These are phyloP conservation scores for Myiagra hebetior DNA, from an alignment of 2,113 vertebrate species.

Conservation along the genomic window DNA sequence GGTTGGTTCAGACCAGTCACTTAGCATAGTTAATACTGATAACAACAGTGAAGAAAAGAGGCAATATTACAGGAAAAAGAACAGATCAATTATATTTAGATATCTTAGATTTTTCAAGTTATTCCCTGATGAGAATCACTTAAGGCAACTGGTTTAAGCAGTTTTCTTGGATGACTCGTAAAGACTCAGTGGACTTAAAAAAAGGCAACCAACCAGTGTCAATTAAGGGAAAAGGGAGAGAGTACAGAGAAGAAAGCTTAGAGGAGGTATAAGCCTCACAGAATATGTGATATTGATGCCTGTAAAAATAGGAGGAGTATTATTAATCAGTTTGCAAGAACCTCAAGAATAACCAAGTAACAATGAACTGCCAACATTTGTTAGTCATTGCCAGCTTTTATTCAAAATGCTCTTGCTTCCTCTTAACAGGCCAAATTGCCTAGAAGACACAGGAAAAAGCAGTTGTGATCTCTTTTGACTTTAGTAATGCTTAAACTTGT, in stretches of 20 bases:
- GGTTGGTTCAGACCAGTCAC: background rate
- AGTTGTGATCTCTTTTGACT: background rate
- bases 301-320: background rate
- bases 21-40: background rate
- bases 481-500: background rate
- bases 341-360: background rate
- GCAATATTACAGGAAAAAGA: background rate
- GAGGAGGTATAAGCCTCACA: background rate
- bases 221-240: fast-evolving
- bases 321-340: background rate
- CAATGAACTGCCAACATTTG: background rate
- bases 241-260: background rate
- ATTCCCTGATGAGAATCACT: background rate
- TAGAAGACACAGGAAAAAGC: background rate
- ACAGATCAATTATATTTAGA: background rate
- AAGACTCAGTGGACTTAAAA: background rate
- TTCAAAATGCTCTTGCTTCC: background rate
- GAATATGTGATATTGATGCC: background rate
- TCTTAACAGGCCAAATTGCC: background rate
- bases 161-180: background rate
- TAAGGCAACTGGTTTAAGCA: background rate
- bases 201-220: background rate
- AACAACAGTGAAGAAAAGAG: background rate
- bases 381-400: background rate
- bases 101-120: background rate